phyloP scores from a whole-genome alignment of 2,113 vertebrate genomes.

The Egretta garzetta region DNA sequence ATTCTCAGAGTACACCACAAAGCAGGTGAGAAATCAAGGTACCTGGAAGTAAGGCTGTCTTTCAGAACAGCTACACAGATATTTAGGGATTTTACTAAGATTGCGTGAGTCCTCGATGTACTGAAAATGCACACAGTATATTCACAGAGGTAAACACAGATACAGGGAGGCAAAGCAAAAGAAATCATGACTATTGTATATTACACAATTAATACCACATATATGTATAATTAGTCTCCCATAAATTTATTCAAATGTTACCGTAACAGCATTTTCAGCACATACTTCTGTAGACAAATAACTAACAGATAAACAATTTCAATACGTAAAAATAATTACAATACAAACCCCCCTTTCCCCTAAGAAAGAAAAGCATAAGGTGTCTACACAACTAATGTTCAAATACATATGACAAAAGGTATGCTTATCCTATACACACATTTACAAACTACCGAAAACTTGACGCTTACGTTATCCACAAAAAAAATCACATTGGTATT shows the following conservation, averaged over 20 bases:
- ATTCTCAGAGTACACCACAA: background rate
- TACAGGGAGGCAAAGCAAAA: background rate
- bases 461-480: background rate
- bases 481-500: background rate
- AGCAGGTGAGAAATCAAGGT: background rate
- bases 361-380: background rate
- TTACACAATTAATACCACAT: fast-evolving
- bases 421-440: background rate
- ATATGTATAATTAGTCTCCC: background rate
- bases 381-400: background rate
- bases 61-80: background rate
- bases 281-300: background rate
- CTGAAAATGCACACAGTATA: background rate
- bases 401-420: background rate
- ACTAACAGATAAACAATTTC: background rate
- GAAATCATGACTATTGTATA: background rate
- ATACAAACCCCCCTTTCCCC: background rate
- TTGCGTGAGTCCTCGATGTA: background rate
- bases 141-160: background rate
- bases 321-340: background rate
- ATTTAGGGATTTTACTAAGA: background rate
- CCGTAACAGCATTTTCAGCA: background rate
- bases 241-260: background rate
- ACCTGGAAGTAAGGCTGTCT: background rate
- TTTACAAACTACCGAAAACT: background rate